A percentile compares a stretch with the other conserved stretches of the same genome.
phyloP scores from a whole-genome alignment of 2,888 invertebrate genomes.

The Acanthococcus lagerstroemiae region DNA sequence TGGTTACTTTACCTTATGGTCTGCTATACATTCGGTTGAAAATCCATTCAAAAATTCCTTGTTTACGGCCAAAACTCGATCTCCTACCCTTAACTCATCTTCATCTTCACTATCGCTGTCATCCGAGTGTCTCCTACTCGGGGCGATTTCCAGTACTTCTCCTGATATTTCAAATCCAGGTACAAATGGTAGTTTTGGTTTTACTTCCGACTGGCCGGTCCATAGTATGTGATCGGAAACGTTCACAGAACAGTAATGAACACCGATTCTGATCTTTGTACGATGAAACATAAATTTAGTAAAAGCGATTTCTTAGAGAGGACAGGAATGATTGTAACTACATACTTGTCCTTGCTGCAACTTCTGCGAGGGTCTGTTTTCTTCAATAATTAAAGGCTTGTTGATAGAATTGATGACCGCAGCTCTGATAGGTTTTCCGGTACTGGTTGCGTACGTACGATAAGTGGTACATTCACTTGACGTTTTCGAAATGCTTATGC shows the following conservation, averaged over 20 bases:
- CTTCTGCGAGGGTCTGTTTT: constrained; percentile 42
- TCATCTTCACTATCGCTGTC: constrained; percentile 40
- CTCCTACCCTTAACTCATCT: constrained; percentile 44
- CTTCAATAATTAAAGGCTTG: constrained; percentile 46
- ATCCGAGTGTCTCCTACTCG: constrained; percentile 36
- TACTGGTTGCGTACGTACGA: neutral
- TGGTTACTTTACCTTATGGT: constrained; percentile 40
- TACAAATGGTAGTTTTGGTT: constrained; percentile 48
- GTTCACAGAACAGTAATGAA: constrained; percentile 56
- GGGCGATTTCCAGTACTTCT: constrained; percentile 44
- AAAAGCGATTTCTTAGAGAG: too few species aligned
- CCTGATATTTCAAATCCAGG: constrained; percentile 58
- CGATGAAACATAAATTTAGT: constrained; percentile 31
- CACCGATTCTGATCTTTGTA: constrained; percentile 56
- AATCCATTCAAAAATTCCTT: constrained; percentile 50
- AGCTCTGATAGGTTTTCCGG: constrained; percentile 40
- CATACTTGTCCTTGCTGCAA: constrained; percentile 45
- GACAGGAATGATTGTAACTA: too few species aligned
- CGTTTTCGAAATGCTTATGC: too few species aligned
- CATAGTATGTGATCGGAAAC: constrained; percentile 50
- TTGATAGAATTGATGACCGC: constrained; percentile 47
- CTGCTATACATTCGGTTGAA: constrained; percentile 51
- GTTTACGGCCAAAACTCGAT: constrained; percentile 51
- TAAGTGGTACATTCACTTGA: too few species aligned
- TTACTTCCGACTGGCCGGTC: constrained; percentile 44